Base-by-base conservation (phyloP, 2,797 vertebrate species). In the Enteromius treurensis region DNA sequence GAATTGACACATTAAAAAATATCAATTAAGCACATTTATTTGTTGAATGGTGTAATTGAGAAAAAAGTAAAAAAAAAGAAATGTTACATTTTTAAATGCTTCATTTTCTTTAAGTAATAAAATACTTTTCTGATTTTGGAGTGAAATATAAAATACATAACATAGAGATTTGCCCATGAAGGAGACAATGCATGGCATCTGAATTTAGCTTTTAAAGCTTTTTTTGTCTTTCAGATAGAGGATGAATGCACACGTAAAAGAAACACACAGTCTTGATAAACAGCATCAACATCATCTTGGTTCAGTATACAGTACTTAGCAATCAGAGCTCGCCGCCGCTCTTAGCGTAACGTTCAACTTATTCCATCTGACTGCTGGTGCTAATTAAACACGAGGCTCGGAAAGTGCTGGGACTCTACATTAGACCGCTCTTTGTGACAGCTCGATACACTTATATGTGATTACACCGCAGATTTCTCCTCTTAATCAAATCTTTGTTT, bases 401-500 rank as follows among this genome's bases (percentile, higher is more conserved):
- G n/a, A 67, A 71, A 58, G 40, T 21, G n/a, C 23, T 19, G 40
- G 21, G 51, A 70, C 29, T 70, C 29, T 60, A 47, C 51, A 58
- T 17, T 40, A 82, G 60, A 64, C 23, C 10, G 5, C 32, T 80
- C 60, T 40, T 76, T 21, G 17, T 58, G 74, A 47, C 51, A 47
- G 65, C 51, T 62, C 40, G 8, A 60, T 77, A 60, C 26, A 71
- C 75, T 83, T 83, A n/a, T 62, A 69, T 49, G 67, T 60, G 75
- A 83, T 76, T 76, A 76, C 29, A 23, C 34, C 9, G 1, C 60
- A n/a, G 73, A 77, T 83, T 71, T 68, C 5, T n/a, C 53, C 75
- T 49, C 82, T 83, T 83, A 49, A 83, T 83, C 82, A 78, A 77
- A 78, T 62, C 67, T 49, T 69, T 78, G 40, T 78, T 83, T 78